These are phyloP conservation scores for Sinocyclocheilus maitianheensis DNA, from an alignment of 2,113 vertebrate species.

Conservation along the genomic window DNA sequence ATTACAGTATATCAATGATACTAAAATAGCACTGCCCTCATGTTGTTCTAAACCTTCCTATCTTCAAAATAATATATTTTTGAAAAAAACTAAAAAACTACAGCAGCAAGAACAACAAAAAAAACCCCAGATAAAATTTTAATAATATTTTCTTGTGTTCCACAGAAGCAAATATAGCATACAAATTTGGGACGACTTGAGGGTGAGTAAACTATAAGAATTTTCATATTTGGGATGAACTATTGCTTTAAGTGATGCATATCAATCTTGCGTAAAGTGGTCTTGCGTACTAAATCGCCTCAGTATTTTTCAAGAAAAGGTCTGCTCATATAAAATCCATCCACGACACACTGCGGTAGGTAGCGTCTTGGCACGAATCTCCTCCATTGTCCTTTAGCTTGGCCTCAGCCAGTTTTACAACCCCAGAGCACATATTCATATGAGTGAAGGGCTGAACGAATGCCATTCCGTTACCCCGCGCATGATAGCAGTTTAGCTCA, in stretches of 20 bases:
- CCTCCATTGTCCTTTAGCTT: slow-evolving; percentile 17
- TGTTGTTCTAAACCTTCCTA: background rate
- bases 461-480: background rate
- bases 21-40: too few species aligned
- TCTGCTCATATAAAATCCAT: background rate
- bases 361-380: background rate
- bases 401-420: slow-evolving; percentile 23
- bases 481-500: slow-evolving; percentile 33
- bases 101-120: background rate
- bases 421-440: background rate
- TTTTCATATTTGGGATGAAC: background rate
- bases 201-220: background rate
- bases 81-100: background rate
- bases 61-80: background rate
- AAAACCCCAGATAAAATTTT: background rate
- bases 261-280: background rate
- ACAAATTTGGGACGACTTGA: background rate
- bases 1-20: too few species aligned
- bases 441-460: slow-evolving; percentile 38
- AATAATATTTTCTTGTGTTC: background rate
- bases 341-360: background rate
- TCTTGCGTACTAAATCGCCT: background rate
- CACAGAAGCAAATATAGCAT: background rate
- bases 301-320: background rate
- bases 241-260: background rate